phyloP scores from a whole-genome alignment of 2,113 vertebrate genomes.

The Prionailurus bengalensis region DNA sequence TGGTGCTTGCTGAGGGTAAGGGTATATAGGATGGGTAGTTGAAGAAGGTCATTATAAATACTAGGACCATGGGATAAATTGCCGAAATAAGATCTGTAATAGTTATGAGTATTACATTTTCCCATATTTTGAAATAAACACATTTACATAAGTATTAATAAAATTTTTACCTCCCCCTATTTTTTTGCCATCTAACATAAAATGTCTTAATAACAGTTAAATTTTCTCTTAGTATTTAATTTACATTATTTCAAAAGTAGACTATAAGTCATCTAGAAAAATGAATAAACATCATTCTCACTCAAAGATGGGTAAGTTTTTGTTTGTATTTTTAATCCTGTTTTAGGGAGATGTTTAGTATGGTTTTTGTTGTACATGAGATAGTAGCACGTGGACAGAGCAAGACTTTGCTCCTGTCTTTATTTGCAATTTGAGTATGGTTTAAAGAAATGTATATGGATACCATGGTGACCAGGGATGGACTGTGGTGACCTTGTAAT shows the following conservation, averaged over 20 bases:
- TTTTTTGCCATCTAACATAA: not conserved
- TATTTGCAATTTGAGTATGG: not conserved
- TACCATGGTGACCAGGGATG: not conserved
- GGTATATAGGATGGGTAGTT: fast-evolving
- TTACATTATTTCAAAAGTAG: not conserved
- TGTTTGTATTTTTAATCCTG: not conserved
- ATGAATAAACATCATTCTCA: not conserved
- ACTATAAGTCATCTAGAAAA: not conserved
- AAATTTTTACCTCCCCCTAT: not conserved
- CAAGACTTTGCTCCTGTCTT: not conserved
- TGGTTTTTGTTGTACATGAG: not conserved
- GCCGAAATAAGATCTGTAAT: not conserved
- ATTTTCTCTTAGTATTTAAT: not conserved
- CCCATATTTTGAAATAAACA: not conserved
- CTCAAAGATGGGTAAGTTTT: not conserved
- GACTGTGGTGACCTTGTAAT: not conserved
- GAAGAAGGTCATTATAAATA: not conserved
- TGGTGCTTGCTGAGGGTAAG: not conserved
- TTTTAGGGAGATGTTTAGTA: not conserved
- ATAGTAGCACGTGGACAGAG: not conserved
- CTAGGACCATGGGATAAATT: not conserved
- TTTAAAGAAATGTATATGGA: not conserved
- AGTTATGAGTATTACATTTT: not conserved
- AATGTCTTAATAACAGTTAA: not conserved
- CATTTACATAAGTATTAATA: not conserved